Conservation (phyloP, 2,888 invertebrate genomes). For the Fragum whitleyi region DNA sequence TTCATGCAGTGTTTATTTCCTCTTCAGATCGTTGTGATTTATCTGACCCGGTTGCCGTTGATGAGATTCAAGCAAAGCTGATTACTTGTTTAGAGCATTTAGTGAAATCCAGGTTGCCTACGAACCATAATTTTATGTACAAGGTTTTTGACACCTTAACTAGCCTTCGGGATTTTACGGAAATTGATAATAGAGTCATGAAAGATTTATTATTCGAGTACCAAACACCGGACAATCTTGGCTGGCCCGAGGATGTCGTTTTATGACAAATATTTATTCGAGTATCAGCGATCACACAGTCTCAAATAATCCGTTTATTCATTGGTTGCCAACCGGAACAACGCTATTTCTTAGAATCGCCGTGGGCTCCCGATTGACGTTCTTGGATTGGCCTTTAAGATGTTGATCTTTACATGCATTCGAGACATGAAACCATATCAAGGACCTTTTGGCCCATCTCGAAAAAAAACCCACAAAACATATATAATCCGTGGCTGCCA, state of each 20-base stretch:
- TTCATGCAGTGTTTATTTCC: too few relatives aligned
- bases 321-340: too few relatives aligned
- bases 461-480: too few relatives aligned
- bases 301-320: too few relatives aligned
- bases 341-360: too few relatives aligned
- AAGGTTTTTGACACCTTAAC: conserved; percentile 22
- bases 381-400: too few relatives aligned
- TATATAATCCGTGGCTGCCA: too few relatives aligned
- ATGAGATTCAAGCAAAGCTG: neutral
- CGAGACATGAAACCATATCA: too few relatives aligned
- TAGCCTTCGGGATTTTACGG: conserved; percentile 14
- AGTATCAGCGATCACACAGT: too few relatives aligned
- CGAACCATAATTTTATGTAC: neutral
- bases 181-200: neutral
- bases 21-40: neutral
- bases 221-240: neutral
- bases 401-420: too few relatives aligned
- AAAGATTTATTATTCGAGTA: conserved; percentile 4
- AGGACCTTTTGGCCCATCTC: too few relatives aligned
- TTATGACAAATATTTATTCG: neutral
- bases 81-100: neutral
- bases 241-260: neutral
- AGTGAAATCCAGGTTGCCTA: neutral
- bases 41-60: neutral
- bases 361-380: too few relatives aligned